phyloP scores from a whole-genome alignment of 2,797 vertebrate genomes.

The Anguilla anguilla region DNA sequence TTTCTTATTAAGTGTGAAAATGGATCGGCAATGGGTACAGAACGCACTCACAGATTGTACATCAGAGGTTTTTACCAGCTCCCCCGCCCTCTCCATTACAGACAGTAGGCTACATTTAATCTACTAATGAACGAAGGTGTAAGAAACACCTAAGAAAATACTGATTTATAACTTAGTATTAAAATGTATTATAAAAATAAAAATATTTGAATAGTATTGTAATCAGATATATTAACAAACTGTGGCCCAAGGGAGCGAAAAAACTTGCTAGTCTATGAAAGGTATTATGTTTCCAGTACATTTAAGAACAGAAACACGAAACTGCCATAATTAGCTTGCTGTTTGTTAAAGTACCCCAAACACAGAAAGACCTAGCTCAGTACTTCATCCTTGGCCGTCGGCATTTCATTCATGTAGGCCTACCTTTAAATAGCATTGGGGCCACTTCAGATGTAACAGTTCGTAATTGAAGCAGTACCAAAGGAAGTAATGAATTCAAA shows the following conservation, averaged over 20 bases:
- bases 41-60: slow-evolving; percentile 53
- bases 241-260: not conserved
- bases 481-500: slow-evolving; percentile 1
- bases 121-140: not conserved
- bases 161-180: no score
- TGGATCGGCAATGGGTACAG: slow-evolving; percentile 49
- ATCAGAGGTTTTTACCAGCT: slow-evolving; percentile 22
- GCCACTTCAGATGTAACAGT: slow-evolving; percentile 9
- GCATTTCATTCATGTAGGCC: slow-evolving; percentile 13
- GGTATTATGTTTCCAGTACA: not conserved
- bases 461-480: not conserved
- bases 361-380: not conserved
- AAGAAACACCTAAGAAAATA: not conserved
- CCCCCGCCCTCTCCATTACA: not conserved
- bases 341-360: not conserved
- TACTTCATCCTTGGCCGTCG: slow-evolving; percentile 2
- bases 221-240: not conserved
- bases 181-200: not conserved
- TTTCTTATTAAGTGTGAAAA: slow-evolving; percentile 36
- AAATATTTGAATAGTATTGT: not conserved
- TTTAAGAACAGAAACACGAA: not conserved
- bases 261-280: not conserved
- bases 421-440: not conserved
- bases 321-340: not conserved
- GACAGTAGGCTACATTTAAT: not conserved